Base-by-base conservation (phyloP, 2,888 invertebrate species). In the Nasonovia ribisnigri region DNA sequence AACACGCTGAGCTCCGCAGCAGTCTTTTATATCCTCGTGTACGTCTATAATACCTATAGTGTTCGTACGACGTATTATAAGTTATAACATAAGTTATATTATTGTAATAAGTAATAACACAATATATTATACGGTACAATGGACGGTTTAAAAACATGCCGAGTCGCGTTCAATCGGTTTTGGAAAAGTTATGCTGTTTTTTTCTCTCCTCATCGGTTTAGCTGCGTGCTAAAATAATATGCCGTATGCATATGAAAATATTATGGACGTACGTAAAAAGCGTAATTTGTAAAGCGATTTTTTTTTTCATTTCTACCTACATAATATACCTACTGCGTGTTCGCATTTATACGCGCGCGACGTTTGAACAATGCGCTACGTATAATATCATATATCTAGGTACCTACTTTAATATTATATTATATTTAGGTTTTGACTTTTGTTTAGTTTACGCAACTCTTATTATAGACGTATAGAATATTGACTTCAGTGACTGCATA, bases 81-180 rank as follows among this genome's bases (percentile, higher is more conserved):
- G 6, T 16, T 67, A 5, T 67, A 67, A 67, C 16, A 51, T 51
- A 46, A 3, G 46, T 46, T 46, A 54, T 54, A 54, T 54, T 54
- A 77, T 43, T 84, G 43, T 84, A 84, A 84, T 43, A 84, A 48
- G 43, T 84, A 84, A 84, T 43, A 84, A 48, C 16, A 86, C 46
- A 29, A 86, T 42, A 86, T 42, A 11, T 26, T 86, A 60, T 29
- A 60, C 57, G 43, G 60, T 26, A 88, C 54, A 54, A 88, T 88
- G 24, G 42, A 54, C 11, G 54, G 36, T 36, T 54, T 54, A 36
- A 29, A 42, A 88, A 88, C 42, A 88, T 57, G 29, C 13, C 77
- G 77, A 88, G 54, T 88, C 29, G 29, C 36, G 51, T 88, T 88
- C 54, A 51, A 51, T 51, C 6, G 51, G 87, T 88, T 88, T 88